These are phyloP conservation scores for Phalacrocorax pelagicus DNA, from an alignment of 2,113 vertebrate genomes.

Conservation along the genomic window DNA sequence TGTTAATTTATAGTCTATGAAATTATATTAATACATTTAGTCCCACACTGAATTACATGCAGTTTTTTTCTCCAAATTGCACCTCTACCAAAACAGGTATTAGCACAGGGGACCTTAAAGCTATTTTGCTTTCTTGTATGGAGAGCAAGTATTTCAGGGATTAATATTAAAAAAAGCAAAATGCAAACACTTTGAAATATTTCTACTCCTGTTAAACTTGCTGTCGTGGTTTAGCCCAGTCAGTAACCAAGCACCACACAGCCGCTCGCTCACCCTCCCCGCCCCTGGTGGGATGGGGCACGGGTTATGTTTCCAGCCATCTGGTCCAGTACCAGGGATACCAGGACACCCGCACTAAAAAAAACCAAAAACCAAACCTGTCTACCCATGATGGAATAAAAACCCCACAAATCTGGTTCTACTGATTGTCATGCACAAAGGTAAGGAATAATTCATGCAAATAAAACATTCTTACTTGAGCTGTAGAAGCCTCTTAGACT, in stretches of 20 bases:
- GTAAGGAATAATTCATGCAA: neutral
- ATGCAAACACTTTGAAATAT: neutral
- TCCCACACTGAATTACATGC: neutral
- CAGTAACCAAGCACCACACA: no score
- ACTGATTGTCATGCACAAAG: neutral
- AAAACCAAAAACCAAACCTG: neutral
- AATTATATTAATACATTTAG: neutral
- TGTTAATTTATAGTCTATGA: neutral
- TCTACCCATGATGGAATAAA: neutral
- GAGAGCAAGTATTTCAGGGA: neutral
- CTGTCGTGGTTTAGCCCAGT: no score
- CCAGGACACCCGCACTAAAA: neutral
- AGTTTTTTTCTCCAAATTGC: neutral
- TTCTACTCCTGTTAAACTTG: neutral
- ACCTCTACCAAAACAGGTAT: neutral
- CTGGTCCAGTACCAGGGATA: no score
- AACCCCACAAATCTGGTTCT: neutral
- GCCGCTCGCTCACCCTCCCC: no score
- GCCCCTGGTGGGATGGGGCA: no score
- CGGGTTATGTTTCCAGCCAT: no score
- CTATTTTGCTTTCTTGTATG: neutral
- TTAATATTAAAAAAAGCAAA: neutral
- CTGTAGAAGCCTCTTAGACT: neutral
- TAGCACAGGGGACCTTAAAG: neutral
- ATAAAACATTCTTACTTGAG: neutral